phyloP scores from a whole-genome alignment of 37 sponge, comb jelly and placozoan genomes.

The Hexactinellida sp. region DNA sequence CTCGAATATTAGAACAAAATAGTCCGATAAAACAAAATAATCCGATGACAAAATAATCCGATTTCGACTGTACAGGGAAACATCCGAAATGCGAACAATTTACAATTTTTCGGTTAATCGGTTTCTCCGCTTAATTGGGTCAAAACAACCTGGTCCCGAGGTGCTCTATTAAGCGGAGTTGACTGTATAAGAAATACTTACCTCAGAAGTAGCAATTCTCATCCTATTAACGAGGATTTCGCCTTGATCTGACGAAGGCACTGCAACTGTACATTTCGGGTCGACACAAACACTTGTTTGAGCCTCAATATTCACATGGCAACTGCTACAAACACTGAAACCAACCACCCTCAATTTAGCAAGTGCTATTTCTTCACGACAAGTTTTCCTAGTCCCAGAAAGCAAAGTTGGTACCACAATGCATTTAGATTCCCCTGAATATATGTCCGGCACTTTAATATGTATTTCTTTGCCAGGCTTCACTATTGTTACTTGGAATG shows the following conservation, averaged over 20 bases:
- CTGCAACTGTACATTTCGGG: not conserved
- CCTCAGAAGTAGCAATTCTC: constrained; percentile 19
- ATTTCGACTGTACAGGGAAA: no score
- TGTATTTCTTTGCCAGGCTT: not conserved
- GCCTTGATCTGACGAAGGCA: not conserved
- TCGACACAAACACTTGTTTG: not conserved
- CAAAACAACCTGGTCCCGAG: no score
- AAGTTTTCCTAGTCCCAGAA: not conserved
- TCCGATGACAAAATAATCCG: no score
- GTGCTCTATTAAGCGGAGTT: no score
- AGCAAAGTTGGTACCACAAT: not conserved
- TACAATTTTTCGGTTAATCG: no score
- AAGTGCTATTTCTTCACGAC: not conserved
- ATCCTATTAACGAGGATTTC: not conserved
- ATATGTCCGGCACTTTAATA: not conserved
- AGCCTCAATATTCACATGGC: not conserved
- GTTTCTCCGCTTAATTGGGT: no score
- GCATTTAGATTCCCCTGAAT: constrained; percentile 1
- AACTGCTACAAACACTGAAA: not conserved
- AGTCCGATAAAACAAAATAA: no score
- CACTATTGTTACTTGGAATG: not conserved
- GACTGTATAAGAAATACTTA: no score
- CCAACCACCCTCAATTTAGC: not conserved
- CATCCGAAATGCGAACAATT: no score
- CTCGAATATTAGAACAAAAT: no score